Conservation (phyloP, 1,140 invertebrate genomes). For the Tetragnatha versicolor region DNA sequence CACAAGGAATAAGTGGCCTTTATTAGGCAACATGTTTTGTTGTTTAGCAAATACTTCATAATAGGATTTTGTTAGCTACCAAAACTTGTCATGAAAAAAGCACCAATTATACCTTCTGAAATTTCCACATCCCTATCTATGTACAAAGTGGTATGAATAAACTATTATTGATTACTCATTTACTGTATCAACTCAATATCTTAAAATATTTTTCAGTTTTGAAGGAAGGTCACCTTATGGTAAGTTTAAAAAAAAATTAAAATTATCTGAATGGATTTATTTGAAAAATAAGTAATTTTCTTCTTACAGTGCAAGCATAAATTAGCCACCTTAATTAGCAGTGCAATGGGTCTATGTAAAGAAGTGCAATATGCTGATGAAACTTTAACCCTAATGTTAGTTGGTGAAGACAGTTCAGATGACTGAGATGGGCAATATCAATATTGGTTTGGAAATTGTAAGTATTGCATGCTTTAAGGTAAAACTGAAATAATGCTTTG, state of each 20-base stretch:
- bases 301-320: slow-evolving; percentile 46
- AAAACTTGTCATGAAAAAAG: too few relatives aligned
- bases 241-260: neutral
- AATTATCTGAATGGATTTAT: neutral
- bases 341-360: slow-evolving; percentile 40
- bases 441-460: neutral
- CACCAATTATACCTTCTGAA: too few relatives aligned
- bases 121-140: too few relatives aligned
- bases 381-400: slow-evolving; percentile 42
- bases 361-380: slow-evolving; percentile 51
- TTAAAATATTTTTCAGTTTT: neutral
- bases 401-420: neutral
- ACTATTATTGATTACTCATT: neutral
- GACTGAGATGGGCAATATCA: neutral
- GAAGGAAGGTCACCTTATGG: slow-evolving; percentile 10
- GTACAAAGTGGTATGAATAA: too few relatives aligned
- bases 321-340: slow-evolving; percentile 29
- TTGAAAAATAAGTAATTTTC: neutral
- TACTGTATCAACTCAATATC: neutral
- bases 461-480: neutral
- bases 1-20: too few relatives aligned
- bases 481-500: neutral
- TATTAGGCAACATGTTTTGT: too few relatives aligned
- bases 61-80: too few relatives aligned
- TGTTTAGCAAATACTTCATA: too few relatives aligned